A percentile compares a stretch with the other conserved stretches of the same genome.
phyloP scores from a whole-genome alignment of 2,888 invertebrate genomes.

The Athalia cordata region DNA sequence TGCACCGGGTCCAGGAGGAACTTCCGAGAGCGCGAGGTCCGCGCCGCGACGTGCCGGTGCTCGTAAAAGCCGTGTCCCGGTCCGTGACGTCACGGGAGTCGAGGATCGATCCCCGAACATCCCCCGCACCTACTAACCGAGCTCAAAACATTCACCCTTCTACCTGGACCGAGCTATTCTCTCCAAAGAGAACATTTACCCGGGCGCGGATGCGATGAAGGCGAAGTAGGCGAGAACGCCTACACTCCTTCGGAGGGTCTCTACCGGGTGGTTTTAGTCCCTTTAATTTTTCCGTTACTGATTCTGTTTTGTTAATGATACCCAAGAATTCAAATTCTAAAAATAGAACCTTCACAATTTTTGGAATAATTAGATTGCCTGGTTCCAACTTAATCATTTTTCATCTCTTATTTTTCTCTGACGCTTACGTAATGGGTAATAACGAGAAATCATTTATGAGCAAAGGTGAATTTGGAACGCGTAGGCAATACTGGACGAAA shows the following conservation, averaged over 20 bases:
- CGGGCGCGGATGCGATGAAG: slow-evolving; percentile 49
- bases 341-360: no score
- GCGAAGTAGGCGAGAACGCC: neutral
- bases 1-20: slow-evolving; percentile 30
- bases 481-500: no score
- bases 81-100: slow-evolving; percentile 71
- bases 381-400: no score
- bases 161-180: slow-evolving; percentile 58
- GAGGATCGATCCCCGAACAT: slow-evolving; percentile 70
- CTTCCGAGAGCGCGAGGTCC: slow-evolving; percentile 42
- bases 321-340: no score
- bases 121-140: slow-evolving; percentile 44
- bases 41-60: slow-evolving; percentile 53
- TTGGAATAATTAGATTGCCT: no score
- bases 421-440: no score
- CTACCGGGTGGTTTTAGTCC: slow-evolving; percentile 11
- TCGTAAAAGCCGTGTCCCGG: slow-evolving; percentile 61
- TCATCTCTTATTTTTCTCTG: no score
- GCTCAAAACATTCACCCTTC: slow-evolving; percentile 44
- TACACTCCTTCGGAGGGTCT: neutral
- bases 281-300: neutral
- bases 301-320: no score
- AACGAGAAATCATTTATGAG: no score
- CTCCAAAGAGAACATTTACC: slow-evolving; percentile 67
- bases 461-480: no score